phyloP scores from a whole-genome alignment of 2,888 invertebrate genomes.

The Morpho deidamia region DNA sequence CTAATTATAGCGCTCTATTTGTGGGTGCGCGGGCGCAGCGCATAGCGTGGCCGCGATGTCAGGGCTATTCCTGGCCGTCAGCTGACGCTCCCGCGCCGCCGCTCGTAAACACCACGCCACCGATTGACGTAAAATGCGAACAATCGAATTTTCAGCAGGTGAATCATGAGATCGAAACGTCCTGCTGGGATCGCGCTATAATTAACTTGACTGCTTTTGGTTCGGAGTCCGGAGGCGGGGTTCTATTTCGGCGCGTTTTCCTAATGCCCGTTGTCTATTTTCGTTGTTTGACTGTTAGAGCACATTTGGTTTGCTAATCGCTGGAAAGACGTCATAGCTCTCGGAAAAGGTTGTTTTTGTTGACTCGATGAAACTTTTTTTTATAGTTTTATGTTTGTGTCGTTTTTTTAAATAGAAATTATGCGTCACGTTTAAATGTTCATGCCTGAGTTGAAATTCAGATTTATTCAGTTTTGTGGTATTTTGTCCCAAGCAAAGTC shows the following conservation, averaged over 20 bases:
- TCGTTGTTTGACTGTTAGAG: constrained; percentile 51
- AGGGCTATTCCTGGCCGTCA: constrained; percentile 77
- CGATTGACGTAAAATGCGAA: constrained; percentile 75
- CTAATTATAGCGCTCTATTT: constrained; percentile 77
- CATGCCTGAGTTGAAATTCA: no score
- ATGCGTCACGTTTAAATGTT: no score
- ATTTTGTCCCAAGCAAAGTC: no score
- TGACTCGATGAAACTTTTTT: constrained; percentile 2
- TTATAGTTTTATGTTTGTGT: constrained; percentile 21
- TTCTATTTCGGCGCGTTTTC: constrained; percentile 68
- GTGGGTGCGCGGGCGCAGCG: constrained; percentile 74
- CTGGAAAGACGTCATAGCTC: constrained; percentile 26
- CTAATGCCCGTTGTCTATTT: constrained; percentile 68
- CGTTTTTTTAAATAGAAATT: no score
- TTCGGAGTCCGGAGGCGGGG: constrained; percentile 73
- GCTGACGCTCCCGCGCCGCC: constrained; percentile 67
- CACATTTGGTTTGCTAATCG: constrained; percentile 43
- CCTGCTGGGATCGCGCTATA: constrained; percentile 66
- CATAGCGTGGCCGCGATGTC: constrained; percentile 76
- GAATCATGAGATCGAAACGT: constrained; percentile 74
- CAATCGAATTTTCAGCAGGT: constrained; percentile 77
- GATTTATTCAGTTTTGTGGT: no score
- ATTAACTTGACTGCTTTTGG: constrained; percentile 76
- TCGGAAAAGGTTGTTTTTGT: constrained; percentile 1
- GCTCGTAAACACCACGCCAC: constrained; percentile 74